Base-by-base conservation (phyloP, 1,140 invertebrate genomes). In the Ceratina calcarata region DNA sequence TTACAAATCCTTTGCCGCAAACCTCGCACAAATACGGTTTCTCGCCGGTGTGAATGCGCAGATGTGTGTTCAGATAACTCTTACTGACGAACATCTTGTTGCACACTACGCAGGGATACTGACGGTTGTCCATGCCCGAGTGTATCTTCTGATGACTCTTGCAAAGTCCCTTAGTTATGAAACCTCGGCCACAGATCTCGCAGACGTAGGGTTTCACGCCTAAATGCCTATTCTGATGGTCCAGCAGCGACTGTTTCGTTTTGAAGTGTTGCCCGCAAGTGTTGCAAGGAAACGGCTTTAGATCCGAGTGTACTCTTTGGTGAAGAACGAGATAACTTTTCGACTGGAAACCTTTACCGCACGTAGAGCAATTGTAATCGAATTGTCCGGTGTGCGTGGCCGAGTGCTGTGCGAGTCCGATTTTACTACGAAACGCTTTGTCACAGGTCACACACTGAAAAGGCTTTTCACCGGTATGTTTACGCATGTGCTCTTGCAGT, bases 31-130 rank as follows among this genome's bases (percentile, higher is more conserved):
- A 88, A 86, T 95, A 97, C 0, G 96, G 96, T 81, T 96, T 95
- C 89, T 97, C 96, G 1, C 97, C 96, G 0, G 97, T 98, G 86
- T 99, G 98, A 75, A 98, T 98, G 15, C 98, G 94, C 62, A 98
- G 92, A 89, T 99, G 98, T 16, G 96, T 95, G 66, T 96, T 95
- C 2, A 98, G 93, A 89, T 97, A 97, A 83, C 95, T 96, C 70
- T 95, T 96, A 89, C 96, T 96, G 2, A 96, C 96, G 81, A 96
- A 96, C 89, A 95, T 93, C 80, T 95, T 94, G 55, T 95, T 95
- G 87, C 95, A 96, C 49, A 95, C 94, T 3, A 93, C 91, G 84
- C 96, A 96, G 3, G 95, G 94, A 87, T 95, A 96, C 55, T 95
- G 95, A 66, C 95, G 94, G 83, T 94, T 94, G 73, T 94, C 94